These are phyloP conservation scores for Tangara arthus DNA, from an alignment of 2,797 vertebrate genomes.

Conservation along the genomic window DNA sequence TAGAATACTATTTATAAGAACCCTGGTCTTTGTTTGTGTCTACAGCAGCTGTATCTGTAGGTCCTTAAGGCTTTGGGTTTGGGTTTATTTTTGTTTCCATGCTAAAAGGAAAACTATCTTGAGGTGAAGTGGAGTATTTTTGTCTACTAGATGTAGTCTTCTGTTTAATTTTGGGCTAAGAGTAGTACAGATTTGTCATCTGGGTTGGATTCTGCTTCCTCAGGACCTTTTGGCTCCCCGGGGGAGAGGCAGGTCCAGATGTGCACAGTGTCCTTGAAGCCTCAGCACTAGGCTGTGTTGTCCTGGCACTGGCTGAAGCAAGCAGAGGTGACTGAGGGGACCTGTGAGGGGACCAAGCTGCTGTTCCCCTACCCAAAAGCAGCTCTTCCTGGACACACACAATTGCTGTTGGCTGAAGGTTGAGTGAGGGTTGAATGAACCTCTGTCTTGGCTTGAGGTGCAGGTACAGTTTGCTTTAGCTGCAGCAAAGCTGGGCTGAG, in stretches of 20 bases:
- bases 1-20: background rate
- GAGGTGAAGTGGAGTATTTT: background rate
- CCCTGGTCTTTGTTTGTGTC: background rate
- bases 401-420: background rate
- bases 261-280: background rate
- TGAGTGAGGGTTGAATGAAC: background rate
- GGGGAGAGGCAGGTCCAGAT: background rate
- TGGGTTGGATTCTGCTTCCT: background rate
- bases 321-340: background rate
- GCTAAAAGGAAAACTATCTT: background rate
- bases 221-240: background rate
- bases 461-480: background rate
- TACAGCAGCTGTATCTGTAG: background rate
- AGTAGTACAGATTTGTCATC: background rate
- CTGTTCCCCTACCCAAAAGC: background rate
- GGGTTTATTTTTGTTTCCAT: background rate
- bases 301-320: background rate
- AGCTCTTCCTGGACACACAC: background rate
- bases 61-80: background rate
- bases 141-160: background rate
- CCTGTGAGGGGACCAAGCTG: background rate
- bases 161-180: background rate
- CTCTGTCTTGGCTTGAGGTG: background rate
- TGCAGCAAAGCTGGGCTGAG: background rate
- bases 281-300: background rate